Percentiles rank a stretch among this genome's conserved stretches.
These are phyloP conservation scores for Neelides folsomi DNA, from an alignment of 2,888 invertebrate species.

Conservation along the genomic window DNA sequence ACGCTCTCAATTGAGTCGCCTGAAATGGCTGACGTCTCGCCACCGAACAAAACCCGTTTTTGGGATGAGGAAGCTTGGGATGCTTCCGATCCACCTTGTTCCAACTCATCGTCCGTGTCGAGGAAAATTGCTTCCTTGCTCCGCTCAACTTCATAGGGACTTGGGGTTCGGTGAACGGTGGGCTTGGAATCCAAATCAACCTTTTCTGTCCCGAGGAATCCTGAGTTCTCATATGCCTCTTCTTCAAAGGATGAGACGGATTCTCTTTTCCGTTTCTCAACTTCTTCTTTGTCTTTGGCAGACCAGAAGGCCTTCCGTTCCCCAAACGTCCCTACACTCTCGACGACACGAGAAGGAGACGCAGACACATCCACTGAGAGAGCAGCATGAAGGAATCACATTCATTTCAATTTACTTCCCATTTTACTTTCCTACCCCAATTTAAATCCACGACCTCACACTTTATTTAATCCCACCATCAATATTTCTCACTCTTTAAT, in stretches of 20 bases:
- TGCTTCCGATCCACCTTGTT: constrained; percentile 34
- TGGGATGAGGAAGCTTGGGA: neutral
- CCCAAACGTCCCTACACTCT: constrained; percentile 28
- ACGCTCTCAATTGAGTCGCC: no score
- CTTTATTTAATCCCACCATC: no score
- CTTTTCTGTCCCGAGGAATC: constrained; percentile 38
- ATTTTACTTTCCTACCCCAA: no score
- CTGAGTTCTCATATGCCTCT: constrained; percentile 39
- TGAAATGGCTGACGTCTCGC: no score
- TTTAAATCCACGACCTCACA: no score
- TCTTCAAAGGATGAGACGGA: constrained; percentile 29
- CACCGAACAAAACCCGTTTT: neutral
- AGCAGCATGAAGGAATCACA: constrained; percentile 2
- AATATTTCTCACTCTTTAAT: no score
- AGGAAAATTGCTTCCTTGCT: constrained; percentile 32
- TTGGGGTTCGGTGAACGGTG: constrained; percentile 21
- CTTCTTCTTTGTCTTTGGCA: constrained; percentile 30
- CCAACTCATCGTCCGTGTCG: constrained; percentile 32
- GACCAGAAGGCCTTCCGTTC: constrained; percentile 31
- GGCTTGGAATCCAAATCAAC: constrained; percentile 37
- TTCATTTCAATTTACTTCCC: no score
- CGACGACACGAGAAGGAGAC: constrained; percentile 32
- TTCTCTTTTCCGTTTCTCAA: constrained; percentile 21
- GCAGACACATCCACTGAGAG: constrained; percentile 20
- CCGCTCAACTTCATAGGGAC: constrained; percentile 31